Evolutionary conservation across 2,113 vertebrate species (phyloP).

Genomic region (Nanorana parkeri): DNA sequence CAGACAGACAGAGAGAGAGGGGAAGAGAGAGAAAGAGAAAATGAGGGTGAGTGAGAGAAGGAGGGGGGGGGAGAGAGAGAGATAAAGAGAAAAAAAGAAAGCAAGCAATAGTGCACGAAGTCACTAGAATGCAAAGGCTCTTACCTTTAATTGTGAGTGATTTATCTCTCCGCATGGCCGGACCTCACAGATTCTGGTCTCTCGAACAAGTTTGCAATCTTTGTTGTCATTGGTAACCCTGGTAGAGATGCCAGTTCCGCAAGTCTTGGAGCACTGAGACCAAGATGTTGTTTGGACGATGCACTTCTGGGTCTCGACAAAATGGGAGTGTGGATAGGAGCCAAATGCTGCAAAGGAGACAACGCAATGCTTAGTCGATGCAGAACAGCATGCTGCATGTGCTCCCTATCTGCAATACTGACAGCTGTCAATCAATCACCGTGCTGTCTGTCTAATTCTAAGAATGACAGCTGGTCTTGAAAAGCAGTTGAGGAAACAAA

Average conservation of each 20-base stretch:
- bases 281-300: constrained; percentile 94
- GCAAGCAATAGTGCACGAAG: background rate
- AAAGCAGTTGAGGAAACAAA: no score
- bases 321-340: constrained; percentile 75
- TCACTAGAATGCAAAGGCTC: background rate
- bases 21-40: no score
- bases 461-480: background rate
- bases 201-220: constrained; percentile 92
- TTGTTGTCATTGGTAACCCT: constrained; percentile 94
- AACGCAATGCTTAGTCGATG: constrained; percentile 18
- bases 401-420: background rate
- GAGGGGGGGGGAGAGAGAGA: no score
- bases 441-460: background rate
- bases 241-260: constrained; percentile 94
- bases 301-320: constrained; percentile 89
- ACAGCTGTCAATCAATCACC: background rate
- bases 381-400: background rate
- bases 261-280: constrained; percentile 97
- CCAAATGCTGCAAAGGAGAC: constrained; percentile 71
- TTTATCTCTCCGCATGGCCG: constrained; percentile 88
- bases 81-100: background rate
- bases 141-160: constrained; percentile 91
- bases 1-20: no score
- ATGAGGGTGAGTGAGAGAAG: no score
- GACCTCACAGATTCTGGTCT: constrained; percentile 94